Evolutionary conservation across 92 coral and sea anemone genomes (phyloP), one percentile per base, ranked within the genome.

Genomic region (Scolanthus callimorphus): DNA sequence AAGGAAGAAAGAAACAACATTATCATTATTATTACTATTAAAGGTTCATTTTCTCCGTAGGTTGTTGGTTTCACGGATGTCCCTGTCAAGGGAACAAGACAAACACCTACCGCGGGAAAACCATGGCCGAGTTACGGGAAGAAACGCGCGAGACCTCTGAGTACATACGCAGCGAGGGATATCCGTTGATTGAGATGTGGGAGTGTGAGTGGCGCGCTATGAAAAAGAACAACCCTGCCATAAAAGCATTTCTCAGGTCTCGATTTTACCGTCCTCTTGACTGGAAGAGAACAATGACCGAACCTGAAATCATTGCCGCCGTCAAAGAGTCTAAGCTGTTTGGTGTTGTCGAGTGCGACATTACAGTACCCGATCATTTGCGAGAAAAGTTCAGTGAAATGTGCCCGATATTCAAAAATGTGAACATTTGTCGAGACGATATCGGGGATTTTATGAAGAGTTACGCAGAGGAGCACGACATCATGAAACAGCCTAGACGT

Each of bases 331-430:
- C 43, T 1, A n/a, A 23, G 2, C 44, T 74, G 29, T 74, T 74
- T 56, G 81, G 73, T 15, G 60, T 23, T 0, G 49, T 57, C 49
- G 64, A 31, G 49, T 76, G 83, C 25, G 76, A 66, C 21, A 67
- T 67, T 24, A 20, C 27, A 9, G 70, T 67, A 19, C 76, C 63
- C 0, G 49, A 55, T 27, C 23, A 20, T 30, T 55, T 55, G 26
- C 43, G 23, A 13, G 41, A 29, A 0, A 49, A 43, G 17, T 74
- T 74, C 25, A 24, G 39, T 27, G 23, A 62, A 23, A 62, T 62
- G 69, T 29, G 48, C 29, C 79, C 73, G 0, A 39, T 73, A 6
- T 73, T 73, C n/a, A 73, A 57, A 15, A 74, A 74, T 19, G 49
- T 53, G 12, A 52, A 65, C 19, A 39, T 74, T 1, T 28, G 39